Base-by-base conservation (phyloP, 2,113 vertebrate genomes). In the Heterotilapia buettikoferi region DNA sequence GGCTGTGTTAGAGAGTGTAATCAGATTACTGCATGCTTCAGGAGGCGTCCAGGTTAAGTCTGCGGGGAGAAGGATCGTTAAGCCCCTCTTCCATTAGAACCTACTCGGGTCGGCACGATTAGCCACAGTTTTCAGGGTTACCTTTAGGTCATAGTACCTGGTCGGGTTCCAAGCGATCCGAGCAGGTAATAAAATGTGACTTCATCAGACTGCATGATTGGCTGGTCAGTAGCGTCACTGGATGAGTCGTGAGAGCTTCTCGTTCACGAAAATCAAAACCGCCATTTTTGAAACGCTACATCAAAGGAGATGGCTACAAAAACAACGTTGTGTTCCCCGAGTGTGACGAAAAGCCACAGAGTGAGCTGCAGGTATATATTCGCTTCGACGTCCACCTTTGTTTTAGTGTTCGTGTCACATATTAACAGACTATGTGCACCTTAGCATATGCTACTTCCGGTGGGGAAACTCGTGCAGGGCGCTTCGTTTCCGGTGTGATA, bases 351-450 rank as follows among this genome's bases (percentile, higher is more conserved):
- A 36, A 36, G 18, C 61, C 61, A 11, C 59, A 38, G 61, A 36
- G 9, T 12, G 61, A 66, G 31, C 61, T n/a, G 61, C 31, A 66
- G 61, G 31, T 4, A 3, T n/a, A 0, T 12, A 0, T 63, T 33
- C 3, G 6, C 31, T 36, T 19, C 31, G 6, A 7, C 4, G 59
- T 63, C 1, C 59, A 63, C 31, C 16, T 63, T 63, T 2, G 59
- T 33, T 18, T 7, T 36, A 7, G 59, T 36, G n/a, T 24, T 24
- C n/a, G 10, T 21, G 57, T 61, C 57, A 61, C 16, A 61, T 33
- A 2, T 19, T 29, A 10, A 6, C 0, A 9, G 26, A 18, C 56
- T 59, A 13, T 18, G 53, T 26, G 54, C 56, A 57, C 56, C 54
- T 26, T 26, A 53, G 19, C 52, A 53, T 53, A 7, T 16, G 54